Percentiles rank a stretch among this genome's conserved stretches.
Conservation (phyloP, 2,113 vertebrate genomes). For the Ceyx cyanopectus region DNA sequence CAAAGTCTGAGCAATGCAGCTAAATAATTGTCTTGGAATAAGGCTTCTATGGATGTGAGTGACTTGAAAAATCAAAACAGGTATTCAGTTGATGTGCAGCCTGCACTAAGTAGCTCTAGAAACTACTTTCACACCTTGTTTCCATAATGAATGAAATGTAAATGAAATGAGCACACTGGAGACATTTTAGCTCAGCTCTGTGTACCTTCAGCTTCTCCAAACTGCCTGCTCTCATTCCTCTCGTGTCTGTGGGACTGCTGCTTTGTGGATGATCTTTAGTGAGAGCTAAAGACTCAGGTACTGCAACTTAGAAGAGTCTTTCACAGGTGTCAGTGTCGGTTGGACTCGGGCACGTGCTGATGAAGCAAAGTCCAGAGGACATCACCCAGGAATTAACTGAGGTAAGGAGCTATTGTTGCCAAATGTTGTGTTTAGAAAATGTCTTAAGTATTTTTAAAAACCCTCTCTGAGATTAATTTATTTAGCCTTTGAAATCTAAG, state of each 20-base stretch:
- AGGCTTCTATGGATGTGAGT: not conserved
- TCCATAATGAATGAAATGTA: slow-evolving; percentile 17
- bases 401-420: not conserved
- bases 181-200: not conserved
- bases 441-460: not conserved
- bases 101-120: slow-evolving; percentile 29
- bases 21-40: slow-evolving; percentile 18
- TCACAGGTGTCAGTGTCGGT: rapidly evolving
- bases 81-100: not conserved
- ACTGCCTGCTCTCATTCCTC: not conserved
- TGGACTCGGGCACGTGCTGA: not conserved
- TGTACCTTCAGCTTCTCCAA: not conserved
- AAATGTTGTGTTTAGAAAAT: not conserved
- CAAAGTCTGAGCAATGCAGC: not conserved
- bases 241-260: not conserved
- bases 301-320: not conserved
- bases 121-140: slow-evolving; percentile 37
- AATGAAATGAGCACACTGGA: not conserved
- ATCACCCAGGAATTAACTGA: not conserved
- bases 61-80: not conserved
- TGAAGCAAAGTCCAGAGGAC: not conserved
- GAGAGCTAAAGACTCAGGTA: rapidly evolving
- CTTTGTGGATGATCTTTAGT: not conserved
- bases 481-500: not conserved
- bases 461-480: not conserved